Evolutionary conservation across 2,888 invertebrate species (phyloP), one percentile per base, ranked within the genome.

Genomic region (Tetheella fluctuosa): DNA sequence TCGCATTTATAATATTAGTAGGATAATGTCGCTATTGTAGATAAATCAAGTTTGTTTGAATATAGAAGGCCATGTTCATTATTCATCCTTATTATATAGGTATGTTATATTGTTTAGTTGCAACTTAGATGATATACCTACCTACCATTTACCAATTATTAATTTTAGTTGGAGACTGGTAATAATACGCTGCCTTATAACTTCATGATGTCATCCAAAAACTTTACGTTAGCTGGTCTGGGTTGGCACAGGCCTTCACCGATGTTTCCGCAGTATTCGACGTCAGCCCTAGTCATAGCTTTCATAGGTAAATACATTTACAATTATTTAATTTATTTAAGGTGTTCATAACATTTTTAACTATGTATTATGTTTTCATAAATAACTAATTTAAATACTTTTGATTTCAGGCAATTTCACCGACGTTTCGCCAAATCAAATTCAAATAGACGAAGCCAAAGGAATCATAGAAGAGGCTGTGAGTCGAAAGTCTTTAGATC

Each of bases 181-280:
- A 65, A 68, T 15, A 57, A n/a, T 15, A 52, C 62, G 0, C 54
- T 85, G 65, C 90, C 86, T 0, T 94, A 90, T 68, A 94, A 93
- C 71, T 94, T 94, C 63, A 70, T 94, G 57, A 81, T 94, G 57
- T 90, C 93, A 0, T 84, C 92, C 0, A 85, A 91, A 65, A 94
- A 94, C 0, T 83, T 88, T 68, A 85, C 85, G 0, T 94, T 90
- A 62, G 93, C 94, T 69, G 88, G 79, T 2, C 82, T 93, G 0
- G 94, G 94, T 0, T 94, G 94, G 94, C 74, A 79, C 1, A 74
- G 77, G 62, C 78, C 76, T 17, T 89, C 90, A 37, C 77, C 82
- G 3, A 70, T 85, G 52, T 74, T 74, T 39, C 75, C 76, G 0
- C 63, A 75, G 17, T 73, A 73, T 52, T 59, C 71, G 0, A 59